phyloP scores from a whole-genome alignment of 2,888 invertebrate species.

The Aelia acuminata region DNA sequence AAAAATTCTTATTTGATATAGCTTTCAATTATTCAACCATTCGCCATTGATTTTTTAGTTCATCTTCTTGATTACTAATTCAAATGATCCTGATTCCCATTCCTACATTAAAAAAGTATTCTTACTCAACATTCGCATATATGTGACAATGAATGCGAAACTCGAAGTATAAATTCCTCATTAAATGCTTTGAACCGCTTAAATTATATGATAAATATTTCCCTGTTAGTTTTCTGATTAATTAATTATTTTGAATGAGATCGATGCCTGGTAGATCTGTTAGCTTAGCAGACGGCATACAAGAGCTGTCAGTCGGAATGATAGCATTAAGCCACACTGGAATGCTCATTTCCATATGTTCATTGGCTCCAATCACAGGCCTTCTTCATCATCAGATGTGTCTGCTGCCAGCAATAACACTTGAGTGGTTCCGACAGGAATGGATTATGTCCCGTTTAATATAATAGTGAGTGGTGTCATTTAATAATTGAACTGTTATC shows the following conservation, averaged over 20 bases:
- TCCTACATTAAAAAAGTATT: too few species aligned
- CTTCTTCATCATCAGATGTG: background rate
- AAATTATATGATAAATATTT: background rate
- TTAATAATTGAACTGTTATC: background rate
- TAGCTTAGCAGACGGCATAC: background rate
- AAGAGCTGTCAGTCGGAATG: slow-evolving; percentile 31
- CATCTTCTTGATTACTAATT: too few species aligned
- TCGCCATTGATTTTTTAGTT: too few species aligned
- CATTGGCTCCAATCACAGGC: slow-evolving; percentile 18
- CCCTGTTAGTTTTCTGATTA: background rate
- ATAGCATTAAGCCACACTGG: background rate
- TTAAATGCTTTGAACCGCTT: background rate
- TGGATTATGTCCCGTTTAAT: slow-evolving; percentile 1
- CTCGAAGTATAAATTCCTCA: background rate
- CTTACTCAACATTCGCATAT: too few species aligned
- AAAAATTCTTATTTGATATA: background rate
- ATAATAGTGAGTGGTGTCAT: background rate
- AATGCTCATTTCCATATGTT: slow-evolving; percentile 17
- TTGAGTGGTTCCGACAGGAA: background rate
- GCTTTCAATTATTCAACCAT: background rate
- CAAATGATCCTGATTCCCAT: too few species aligned
- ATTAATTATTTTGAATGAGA: slow-evolving; percentile 6
- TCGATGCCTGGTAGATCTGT: background rate
- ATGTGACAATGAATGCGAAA: background rate
- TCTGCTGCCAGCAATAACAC: background rate